Percentiles rank a stretch among this genome's conserved stretches.
These are phyloP conservation scores for Drosophila pandora DNA, from an alignment of 1,140 invertebrate species.

Conservation along the genomic window DNA sequence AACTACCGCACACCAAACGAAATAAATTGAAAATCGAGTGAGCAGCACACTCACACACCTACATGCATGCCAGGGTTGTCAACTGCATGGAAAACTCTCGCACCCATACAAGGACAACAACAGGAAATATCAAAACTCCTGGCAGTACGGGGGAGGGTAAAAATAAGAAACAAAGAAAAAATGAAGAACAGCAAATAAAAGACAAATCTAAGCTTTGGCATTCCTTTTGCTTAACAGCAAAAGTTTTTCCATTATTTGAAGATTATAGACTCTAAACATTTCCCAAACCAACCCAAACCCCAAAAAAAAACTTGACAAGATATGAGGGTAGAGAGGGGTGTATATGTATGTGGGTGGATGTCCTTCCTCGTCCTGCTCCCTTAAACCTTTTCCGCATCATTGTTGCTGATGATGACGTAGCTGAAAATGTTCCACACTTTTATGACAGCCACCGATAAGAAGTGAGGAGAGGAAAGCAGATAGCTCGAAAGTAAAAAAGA, in stretches of 20 bases:
- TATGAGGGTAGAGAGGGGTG: slow-evolving; percentile 36
- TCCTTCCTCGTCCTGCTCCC: not conserved
- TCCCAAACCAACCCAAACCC: not conserved
- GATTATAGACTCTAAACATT: slow-evolving; percentile 83
- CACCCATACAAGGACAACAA: not conserved
- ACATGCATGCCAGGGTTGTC: slow-evolving; percentile 57
- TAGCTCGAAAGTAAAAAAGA: slow-evolving; percentile 45
- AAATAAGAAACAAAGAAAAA: slow-evolving; percentile 28
- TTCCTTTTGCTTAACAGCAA: slow-evolving; percentile 81
- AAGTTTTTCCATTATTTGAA: slow-evolving; percentile 83
- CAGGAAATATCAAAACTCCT: slow-evolving; percentile 38
- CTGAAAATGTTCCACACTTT: slow-evolving; percentile 73
- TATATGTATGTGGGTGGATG: not conserved
- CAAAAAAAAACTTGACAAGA: slow-evolving; percentile 55
- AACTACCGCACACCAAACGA: slow-evolving; percentile 52
- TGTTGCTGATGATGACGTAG: slow-evolving; percentile 70
- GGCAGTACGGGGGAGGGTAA: slow-evolving; percentile 3
- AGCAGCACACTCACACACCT: slow-evolving; percentile 44
- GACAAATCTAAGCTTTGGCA: slow-evolving; percentile 78
- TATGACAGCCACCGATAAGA: slow-evolving; percentile 78
- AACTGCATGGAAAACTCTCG: slow-evolving; percentile 51
- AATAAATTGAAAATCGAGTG: slow-evolving; percentile 81
- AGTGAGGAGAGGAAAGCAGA: slow-evolving; percentile 14
- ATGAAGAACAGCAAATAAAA: slow-evolving; percentile 40
- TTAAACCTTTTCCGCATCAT: slow-evolving; percentile 35